Base-by-base conservation (phyloP, 2,888 invertebrate genomes). In the Noctua fimbriata region DNA sequence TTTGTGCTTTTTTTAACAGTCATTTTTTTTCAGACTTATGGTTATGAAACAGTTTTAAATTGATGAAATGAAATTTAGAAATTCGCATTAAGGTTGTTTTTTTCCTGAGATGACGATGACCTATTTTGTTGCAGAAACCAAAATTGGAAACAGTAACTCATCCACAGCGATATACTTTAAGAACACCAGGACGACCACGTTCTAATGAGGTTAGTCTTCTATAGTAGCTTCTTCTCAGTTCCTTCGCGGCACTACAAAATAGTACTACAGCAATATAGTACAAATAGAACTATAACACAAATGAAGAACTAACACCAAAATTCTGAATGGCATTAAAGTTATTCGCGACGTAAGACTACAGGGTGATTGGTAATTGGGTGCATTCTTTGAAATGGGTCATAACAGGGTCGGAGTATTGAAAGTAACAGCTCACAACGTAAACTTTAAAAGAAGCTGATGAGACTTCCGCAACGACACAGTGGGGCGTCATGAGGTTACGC, bases 171-270 rank as follows among this genome's bases (percentile, higher is more conserved):
- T 84, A 87, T 70, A 41, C 76, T 67, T 47, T 71, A 6, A 89
- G 83, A 74, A 84, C 79, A 36, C 5, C 80, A 18, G 66, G 72
- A 21, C 85, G 89, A 18, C 83, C 89, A 18, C 88, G 87, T 63
- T 84, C 86, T 9, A 87, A 87, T 69, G 92, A 92, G 83, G 93
- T 93, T 36, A 72, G 41, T 65, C 60, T 60, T 44, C 21, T 44
- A 32, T 58, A 58, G 16, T 18, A n/a, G 36, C n/a, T 28, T 7
- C 7, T 67, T 81, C 2, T 21, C 16, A 67, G 10, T 32, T 16
- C 5, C 21, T 75, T 32, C 16, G 16, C 18, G 63, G 63, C 3
- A 32, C 60, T 28, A 63, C 16, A 60, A 63, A 32, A 28, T 14
- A 58, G 14, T n/a, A n/a, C 58, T 58, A 24, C 24, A 10, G 24